Base-by-base conservation (phyloP, 2,797 vertebrate species). In the Otus scops region DNA sequence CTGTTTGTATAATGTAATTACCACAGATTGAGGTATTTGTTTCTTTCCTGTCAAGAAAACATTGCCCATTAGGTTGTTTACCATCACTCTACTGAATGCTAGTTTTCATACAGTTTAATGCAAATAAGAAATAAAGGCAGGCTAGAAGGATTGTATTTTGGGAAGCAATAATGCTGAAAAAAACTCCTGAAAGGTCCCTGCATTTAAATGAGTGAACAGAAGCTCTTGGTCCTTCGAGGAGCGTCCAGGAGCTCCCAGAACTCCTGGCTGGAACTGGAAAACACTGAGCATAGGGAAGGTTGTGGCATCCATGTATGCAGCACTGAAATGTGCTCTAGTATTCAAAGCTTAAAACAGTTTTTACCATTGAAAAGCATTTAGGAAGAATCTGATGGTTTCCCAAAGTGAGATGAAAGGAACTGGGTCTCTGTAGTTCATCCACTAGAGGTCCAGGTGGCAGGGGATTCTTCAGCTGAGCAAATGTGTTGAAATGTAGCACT, bases 11-110 rank as follows among this genome's bases (percentile, higher is more conserved):
- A 90, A 84, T 36, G 21, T 50, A 83, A 83, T 92, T 93, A 70
- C 36, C 41, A 68, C 41, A 77, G 87, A 70, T 8, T 60, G 56
- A 79, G 68, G 26, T 95, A 59, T 87, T 90, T 87, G 12, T 89
- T 93, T 93, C 83, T 92, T 93, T 93, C 53, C 61, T 88, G 43
- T 92, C 79, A 89, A 81, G 67, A 84, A 92, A 84, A 74, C 84
- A 74, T 69, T 89, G 23, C 19, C 81, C 43, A 14, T 89, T 91
- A 85, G 15, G 30, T 92, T 89, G 48, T 91, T 87, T 85, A 64
- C 53, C 26, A 9, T 83, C 32, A 71, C 38, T 68, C 32, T 81
- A 23, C 73, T 60, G 64, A 77, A 82, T 63, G 30, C 26, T 80
- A 30, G 76, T 90, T 93, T 93, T 77, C 39, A 21, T 30, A n/a